A percentile compares a stretch with the other conserved stretches of the same genome.
Evolutionary conservation across 2,797 vertebrate species (phyloP).

Genomic region (Hapalemur alaotrensis): DNA sequence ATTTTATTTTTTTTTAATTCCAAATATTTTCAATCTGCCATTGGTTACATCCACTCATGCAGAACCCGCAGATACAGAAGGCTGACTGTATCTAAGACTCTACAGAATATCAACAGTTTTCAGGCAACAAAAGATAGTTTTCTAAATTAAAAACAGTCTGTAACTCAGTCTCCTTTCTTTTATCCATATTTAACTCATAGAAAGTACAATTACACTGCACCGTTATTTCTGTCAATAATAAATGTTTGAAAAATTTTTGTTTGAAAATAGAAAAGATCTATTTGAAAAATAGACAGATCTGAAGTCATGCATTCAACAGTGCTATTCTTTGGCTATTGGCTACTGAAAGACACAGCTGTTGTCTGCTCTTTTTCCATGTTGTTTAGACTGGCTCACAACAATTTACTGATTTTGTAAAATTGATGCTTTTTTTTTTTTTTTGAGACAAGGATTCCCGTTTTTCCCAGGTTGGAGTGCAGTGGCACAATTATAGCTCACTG

Average conservation of each 20-base stretch:
- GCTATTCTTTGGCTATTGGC: background rate
- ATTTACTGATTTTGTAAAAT: background rate
- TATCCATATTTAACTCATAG: background rate
- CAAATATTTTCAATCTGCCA: no score
- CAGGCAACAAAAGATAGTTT: background rate
- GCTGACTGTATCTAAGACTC: background rate
- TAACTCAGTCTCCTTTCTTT: background rate
- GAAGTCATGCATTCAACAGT: background rate
- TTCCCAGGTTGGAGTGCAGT: no score
- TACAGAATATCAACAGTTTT: background rate
- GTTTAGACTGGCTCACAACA: background rate
- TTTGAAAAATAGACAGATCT: background rate
- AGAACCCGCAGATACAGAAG: no score
- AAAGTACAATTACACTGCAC: background rate
- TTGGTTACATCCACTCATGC: no score
- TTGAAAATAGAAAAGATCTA: no score
- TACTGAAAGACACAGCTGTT: background rate
- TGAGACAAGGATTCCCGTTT: no score
- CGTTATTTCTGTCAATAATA: background rate
- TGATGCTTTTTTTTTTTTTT: background rate
- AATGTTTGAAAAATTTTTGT: no score
- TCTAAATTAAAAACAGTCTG: background rate
- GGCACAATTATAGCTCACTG: no score
- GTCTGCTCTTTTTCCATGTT: background rate
- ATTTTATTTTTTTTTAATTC: no score